A percentile compares a stretch with the other conserved stretches of the same genome.
phyloP scores from a whole-genome alignment of 2,797 vertebrate species.

The Eulemur albifrons region DNA sequence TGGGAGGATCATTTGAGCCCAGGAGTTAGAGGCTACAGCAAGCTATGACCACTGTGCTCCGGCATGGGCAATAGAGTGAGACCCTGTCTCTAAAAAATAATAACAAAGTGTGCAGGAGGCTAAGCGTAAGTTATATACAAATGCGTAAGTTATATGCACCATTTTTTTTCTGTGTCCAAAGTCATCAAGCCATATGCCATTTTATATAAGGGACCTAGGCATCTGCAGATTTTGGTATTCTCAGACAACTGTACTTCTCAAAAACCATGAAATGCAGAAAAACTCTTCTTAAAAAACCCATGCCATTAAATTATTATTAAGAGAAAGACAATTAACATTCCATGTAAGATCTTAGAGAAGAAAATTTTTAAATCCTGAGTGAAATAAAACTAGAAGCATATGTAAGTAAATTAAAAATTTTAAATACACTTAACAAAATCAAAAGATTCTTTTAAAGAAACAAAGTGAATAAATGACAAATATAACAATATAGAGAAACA shows the following conservation, averaged over 20 bases:
- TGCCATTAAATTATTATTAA: not conserved
- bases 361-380: not conserved
- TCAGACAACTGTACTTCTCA: not conserved
- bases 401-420: not conserved
- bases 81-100: not conserved
- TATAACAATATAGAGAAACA: not conserved
- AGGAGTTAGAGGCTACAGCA: not conserved
- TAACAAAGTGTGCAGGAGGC: too few species aligned
- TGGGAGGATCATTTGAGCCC: not conserved
- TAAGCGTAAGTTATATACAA: too few species aligned
- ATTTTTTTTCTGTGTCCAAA: too few species aligned
- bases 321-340: not conserved
- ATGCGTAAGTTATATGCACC: too few species aligned
- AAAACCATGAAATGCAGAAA: not conserved
- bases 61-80: not conserved
- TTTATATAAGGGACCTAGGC: too few species aligned
- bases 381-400: constrained; percentile 2
- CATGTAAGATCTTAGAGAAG: not conserved
- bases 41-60: not conserved
- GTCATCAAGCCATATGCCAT: too few species aligned
- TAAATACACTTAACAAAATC: not conserved
- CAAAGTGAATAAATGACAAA: not conserved
- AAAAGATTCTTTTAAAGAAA: not conserved
- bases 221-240: too few species aligned
- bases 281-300: not conserved